Evolutionary conservation across 2,113 vertebrate genomes (phyloP), one percentile per base, ranked within the genome.

Genomic region (Oriolus oriolus): DNA sequence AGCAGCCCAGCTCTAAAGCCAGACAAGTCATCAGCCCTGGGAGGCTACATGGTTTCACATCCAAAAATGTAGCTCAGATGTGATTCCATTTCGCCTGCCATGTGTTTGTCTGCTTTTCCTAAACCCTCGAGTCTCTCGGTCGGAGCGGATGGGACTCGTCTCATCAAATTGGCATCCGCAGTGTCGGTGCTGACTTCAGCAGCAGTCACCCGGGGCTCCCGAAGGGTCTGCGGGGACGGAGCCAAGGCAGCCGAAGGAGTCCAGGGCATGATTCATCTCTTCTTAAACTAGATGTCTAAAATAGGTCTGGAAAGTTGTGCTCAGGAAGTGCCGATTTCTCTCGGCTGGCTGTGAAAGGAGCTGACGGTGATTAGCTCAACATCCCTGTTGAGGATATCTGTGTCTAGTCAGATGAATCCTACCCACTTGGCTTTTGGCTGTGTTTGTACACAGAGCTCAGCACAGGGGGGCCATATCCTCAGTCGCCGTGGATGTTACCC

Each of bases 301-400:
- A 90, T 87, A 95, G 89, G 68, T 52, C 92, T 93, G 93, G 94
- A 93, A 94, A 94, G 93, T 93, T 91, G 60, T 77, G 47, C 89
- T 92, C 1, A 19, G 86, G 84, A 95, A 93, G 83, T 37, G 93
- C 76, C 1, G 60, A 78, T 91, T 95, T 87, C 73, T 88, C 60
- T 89, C 5, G 1, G 13, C 91, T 95, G 91, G 77, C 95, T 91
- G 89, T 87, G 94, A 94, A 94, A 92, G 90, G 86, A 89, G 60
- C 76, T 95, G 95, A 92, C 2, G 16, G 86, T 89, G 91, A 95
- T 95, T 65, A 95, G 73, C 89, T 90, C 86, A 33, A 53, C 20
- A 15, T 84, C 89, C 84, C 87, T n/a, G 68, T 70, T 52, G 90
- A 84, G 88, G 71, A 88, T 93, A 85, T 94, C 79, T 73, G 71